A percentile compares a stretch with the other conserved stretches of the same genome.
phyloP scores from a whole-genome alignment of 2,113 vertebrate genomes.

The Physeter macrocephalus region DNA sequence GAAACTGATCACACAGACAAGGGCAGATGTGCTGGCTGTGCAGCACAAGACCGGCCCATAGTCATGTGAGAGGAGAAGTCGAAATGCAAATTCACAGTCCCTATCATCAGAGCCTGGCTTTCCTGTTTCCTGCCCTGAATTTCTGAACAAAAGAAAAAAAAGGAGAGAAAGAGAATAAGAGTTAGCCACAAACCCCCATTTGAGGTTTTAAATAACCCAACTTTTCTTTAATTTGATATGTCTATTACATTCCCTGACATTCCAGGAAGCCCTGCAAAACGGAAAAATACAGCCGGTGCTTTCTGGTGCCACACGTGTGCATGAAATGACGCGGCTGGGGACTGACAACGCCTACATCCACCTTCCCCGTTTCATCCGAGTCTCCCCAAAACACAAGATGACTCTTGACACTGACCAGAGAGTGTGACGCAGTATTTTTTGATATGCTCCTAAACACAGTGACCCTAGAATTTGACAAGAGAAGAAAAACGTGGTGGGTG shows the following conservation, averaged over 20 bases:
- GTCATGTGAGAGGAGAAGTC: not conserved
- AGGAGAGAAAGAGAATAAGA: not conserved
- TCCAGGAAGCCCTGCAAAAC: conserved; percentile 27
- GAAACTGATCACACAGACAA: not conserved
- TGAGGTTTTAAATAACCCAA: conserved; percentile 68
- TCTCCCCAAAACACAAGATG: not conserved
- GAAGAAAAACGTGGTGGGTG: not conserved
- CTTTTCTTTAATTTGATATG: conserved; percentile 58
- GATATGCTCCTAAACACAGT: not conserved
- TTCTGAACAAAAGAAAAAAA: not conserved
- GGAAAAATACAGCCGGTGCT: not conserved
- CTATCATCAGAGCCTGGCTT: not conserved
- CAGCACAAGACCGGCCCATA: not conserved
- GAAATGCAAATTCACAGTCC: not conserved
- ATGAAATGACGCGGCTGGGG: not conserved
- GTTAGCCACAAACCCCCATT: not conserved
- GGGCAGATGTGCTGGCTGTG: not conserved
- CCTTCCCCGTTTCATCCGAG: not conserved
- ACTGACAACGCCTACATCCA: not conserved
- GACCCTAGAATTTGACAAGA: not conserved
- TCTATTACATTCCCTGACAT: conserved; percentile 43
- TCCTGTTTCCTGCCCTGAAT: not conserved
- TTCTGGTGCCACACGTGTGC: not conserved
- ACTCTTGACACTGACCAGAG: not conserved
- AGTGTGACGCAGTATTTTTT: not conserved